phyloP scores from a whole-genome alignment of 2,888 invertebrate species.

The Pristionchus mayeri region DNA sequence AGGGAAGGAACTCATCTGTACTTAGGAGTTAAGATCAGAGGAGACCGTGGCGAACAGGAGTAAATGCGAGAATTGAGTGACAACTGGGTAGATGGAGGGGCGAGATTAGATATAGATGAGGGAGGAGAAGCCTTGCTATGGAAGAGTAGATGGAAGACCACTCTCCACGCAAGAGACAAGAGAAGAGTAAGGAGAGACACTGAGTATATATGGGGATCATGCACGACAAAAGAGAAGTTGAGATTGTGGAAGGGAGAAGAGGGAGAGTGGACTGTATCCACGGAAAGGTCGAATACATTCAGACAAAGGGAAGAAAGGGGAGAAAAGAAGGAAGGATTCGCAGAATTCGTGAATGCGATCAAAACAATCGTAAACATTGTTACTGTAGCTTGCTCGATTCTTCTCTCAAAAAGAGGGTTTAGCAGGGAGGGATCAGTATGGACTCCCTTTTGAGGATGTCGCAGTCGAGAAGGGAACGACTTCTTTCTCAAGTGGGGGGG shows the following conservation, averaged over 20 bases:
- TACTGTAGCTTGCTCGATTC: too few relatives aligned
- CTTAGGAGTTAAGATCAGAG: not conserved
- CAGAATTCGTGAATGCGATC: too few relatives aligned
- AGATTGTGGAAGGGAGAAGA: not conserved
- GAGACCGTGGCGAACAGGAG: not conserved
- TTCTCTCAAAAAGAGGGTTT: too few relatives aligned
- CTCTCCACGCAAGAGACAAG: not conserved
- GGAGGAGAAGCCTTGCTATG: not conserved
- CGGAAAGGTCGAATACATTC: constrained; percentile 1
- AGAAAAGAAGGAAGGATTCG: constrained; percentile 1
- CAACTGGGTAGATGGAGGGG: not conserved
- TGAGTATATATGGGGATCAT: constrained; percentile 36
- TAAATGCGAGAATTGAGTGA: constrained; percentile 7
- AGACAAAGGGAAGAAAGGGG: constrained; percentile 26
- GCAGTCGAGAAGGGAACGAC: constrained; percentile 1
- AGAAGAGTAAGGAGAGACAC: constrained; percentile 21
- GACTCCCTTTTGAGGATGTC: not conserved
- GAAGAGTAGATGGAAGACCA: constrained; percentile 5
- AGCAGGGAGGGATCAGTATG: too few relatives aligned
- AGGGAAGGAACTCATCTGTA: constrained; percentile 34
- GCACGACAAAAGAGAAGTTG: constrained; percentile 34
- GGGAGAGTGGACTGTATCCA: not conserved
- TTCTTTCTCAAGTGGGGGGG: constrained; percentile 13
- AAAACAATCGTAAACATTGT: too few relatives aligned
- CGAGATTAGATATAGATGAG: constrained; percentile 41